Base-by-base conservation (phyloP, 2,113 vertebrate genomes). In the Phrynosoma platyrhinos region DNA sequence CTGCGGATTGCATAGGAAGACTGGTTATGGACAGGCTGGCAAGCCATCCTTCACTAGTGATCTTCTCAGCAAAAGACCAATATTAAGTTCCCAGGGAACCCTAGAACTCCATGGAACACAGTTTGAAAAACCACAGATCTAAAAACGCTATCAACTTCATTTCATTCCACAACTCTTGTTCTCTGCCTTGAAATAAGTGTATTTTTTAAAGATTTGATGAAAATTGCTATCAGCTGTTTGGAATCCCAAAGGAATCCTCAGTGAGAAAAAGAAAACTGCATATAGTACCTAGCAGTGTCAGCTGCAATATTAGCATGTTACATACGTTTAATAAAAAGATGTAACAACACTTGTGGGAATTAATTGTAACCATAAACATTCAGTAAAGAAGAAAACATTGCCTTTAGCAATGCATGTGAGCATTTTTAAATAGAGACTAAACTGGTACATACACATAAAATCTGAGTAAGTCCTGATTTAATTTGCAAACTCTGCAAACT, bases 191-290 rank as follows among this genome's bases (percentile, higher is more conserved):
- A 90, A 85, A 74, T 0, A 0, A 78, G 27, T 76, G 4, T 30
- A 81, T 55, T 87, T 10, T 23, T 78, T 27, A 83, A 88, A 32
- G 9, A 90, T 18, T 55, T 85, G 78, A 89, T 64, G 1, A 25
- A 0, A 90, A 83, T 84, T 85, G 82, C 23, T 27, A 52, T 36
- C n/a, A 40, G 62, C 81, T 82, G 14, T 36, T 90, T 84, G 68
- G 52, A 72, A 90, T 79, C 68, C 62, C 68, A 89, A 87, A 86
- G 81, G 77, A 84, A 84, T 89, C 8, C 27, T 80, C 83, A 79
- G 53, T 69, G 88, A 90, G 74, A 0, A 8, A 82, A 53, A 80
- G 6, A 80, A 80, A 79, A 40, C 9, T 52, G 20, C 30, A 77
- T 47, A 9, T 58, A 52, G 23, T 62, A 80, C 40, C 5, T 86